phyloP scores from a whole-genome alignment of 2,888 invertebrate species.

The Dexiosoma caninum region DNA sequence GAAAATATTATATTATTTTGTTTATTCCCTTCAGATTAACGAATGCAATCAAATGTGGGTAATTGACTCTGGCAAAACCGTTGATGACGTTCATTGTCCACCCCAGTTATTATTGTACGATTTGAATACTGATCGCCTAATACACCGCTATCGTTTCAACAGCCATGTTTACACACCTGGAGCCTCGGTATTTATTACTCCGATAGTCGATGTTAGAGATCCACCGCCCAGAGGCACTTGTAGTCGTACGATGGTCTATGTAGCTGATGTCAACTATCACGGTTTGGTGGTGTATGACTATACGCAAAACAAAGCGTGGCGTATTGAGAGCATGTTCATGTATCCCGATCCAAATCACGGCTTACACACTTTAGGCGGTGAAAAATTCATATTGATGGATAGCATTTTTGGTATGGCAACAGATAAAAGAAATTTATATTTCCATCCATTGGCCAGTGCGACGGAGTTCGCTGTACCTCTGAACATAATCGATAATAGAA shows the following conservation, averaged over 20 bases:
- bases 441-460: constrained; percentile 82
- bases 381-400: constrained; percentile 83
- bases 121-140: constrained; percentile 80
- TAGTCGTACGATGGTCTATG: constrained; percentile 80
- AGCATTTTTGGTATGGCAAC: constrained; percentile 81
- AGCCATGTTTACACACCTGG: constrained; percentile 66
- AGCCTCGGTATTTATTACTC: constrained; percentile 72
- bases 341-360: constrained; percentile 81
- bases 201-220: constrained; percentile 80
- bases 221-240: constrained; percentile 78
- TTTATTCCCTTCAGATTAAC: constrained; percentile 79
- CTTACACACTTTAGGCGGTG: constrained; percentile 80
- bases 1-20: background rate
- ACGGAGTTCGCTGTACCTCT: constrained; percentile 81
- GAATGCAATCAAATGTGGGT: constrained; percentile 83
- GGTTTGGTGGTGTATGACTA: constrained; percentile 82
- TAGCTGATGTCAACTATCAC: constrained; percentile 81
- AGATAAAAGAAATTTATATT: constrained; percentile 78
- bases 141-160: constrained; percentile 75
- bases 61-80: constrained; percentile 80
- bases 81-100: constrained; percentile 81
- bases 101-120: constrained; percentile 87
- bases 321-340: constrained; percentile 80
- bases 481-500: constrained; percentile 79
- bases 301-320: constrained; percentile 79